Percentiles rank a stretch among this genome's conserved stretches.
Evolutionary conservation across 2,888 invertebrate species (phyloP).

Genomic region (Dynastes tityus): DNA sequence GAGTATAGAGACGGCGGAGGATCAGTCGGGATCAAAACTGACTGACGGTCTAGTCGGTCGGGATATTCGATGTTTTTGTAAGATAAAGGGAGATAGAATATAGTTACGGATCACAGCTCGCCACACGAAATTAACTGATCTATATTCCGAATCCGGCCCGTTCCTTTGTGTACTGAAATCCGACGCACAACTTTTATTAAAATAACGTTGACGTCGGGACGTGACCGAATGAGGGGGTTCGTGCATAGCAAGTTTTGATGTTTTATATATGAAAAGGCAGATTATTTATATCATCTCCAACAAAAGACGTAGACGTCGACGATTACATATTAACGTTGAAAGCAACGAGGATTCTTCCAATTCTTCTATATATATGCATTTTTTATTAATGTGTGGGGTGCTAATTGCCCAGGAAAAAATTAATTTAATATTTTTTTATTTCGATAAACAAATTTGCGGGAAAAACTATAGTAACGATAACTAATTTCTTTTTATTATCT

Average conservation of each 20-base stretch:
- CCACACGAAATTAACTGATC: constrained; percentile 50
- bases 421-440: too few relatives aligned
- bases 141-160: constrained; percentile 48
- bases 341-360: too few relatives aligned
- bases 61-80: constrained; percentile 31
- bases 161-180: constrained; percentile 50
- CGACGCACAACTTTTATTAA: constrained; percentile 50
- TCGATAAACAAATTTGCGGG: too few relatives aligned
- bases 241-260: constrained; percentile 45
- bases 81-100: constrained; percentile 38
- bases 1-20: constrained; percentile 18
- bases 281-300: background rate
- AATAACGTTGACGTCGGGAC: constrained; percentile 46
- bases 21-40: constrained; percentile 42
- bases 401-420: too few relatives aligned
- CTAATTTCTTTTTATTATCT: too few relatives aligned
- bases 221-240: constrained; percentile 36
- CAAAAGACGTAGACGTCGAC: too few relatives aligned
- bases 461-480: too few relatives aligned
- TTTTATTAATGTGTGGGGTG: too few relatives aligned
- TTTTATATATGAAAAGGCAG: constrained; percentile 29
- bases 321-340: too few relatives aligned
- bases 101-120: constrained; percentile 44
- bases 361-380: too few relatives aligned
- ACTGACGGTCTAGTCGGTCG: constrained; percentile 24